phyloP scores from a whole-genome alignment of 1,140 invertebrate species.

The Coptotermes formosanus region DNA sequence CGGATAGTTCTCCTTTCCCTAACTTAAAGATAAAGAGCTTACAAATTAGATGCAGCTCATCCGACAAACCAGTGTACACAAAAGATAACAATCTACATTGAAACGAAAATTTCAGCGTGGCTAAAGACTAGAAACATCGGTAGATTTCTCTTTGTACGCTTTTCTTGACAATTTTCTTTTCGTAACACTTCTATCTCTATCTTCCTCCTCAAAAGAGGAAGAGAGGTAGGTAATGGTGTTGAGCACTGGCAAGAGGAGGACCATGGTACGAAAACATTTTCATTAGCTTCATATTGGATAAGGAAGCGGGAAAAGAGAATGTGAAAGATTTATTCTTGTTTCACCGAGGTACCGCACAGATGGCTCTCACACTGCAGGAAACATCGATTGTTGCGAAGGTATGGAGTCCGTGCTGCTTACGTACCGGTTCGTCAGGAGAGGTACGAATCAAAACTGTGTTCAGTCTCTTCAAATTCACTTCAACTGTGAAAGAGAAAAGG shows the following conservation, averaged over 20 bases:
- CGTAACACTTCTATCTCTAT: too few species aligned
- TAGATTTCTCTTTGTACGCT: too few species aligned
- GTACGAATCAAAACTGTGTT: not conserved
- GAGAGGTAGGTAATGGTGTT: not conserved
- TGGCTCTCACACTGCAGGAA: not conserved
- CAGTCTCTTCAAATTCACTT: not conserved
- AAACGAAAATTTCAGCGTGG: too few species aligned
- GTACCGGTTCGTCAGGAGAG: not conserved
- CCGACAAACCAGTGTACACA: too few species aligned
- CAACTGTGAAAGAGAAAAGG: not conserved
- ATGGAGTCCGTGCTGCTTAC: not conserved
- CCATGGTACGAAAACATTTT: not conserved
- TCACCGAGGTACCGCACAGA: not conserved
- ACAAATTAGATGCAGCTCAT: too few species aligned
- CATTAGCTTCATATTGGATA: not conserved
- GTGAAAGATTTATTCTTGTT: not conserved
- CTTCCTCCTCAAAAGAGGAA: too few species aligned
- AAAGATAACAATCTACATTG: too few species aligned
- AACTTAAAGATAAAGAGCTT: too few species aligned
- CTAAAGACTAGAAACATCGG: too few species aligned
- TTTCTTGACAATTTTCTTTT: too few species aligned
- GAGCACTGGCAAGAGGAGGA: not conserved
- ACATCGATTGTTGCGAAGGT: not conserved
- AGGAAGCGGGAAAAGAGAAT: not conserved
- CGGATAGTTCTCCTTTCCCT: too few species aligned